These are phyloP conservation scores for Acanthoscelides obtectus DNA, from an alignment of 2,888 invertebrate genomes.

Conservation along the genomic window DNA sequence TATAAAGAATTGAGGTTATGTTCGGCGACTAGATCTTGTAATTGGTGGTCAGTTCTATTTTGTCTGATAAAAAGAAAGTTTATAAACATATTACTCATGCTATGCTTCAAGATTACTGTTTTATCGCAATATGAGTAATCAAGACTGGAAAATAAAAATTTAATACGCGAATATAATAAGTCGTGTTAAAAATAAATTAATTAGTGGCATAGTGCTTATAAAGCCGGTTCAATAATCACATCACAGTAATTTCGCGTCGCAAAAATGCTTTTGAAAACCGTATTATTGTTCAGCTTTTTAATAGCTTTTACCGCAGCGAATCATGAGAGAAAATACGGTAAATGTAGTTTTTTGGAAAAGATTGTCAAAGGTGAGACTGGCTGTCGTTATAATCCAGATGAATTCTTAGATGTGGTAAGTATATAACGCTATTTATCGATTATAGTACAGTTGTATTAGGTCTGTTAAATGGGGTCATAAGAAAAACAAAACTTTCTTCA, in stretches of 20 bases:
- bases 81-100: background rate
- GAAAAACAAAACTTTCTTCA: no score
- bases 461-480: no score
- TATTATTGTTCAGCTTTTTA: background rate
- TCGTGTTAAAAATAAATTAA: background rate
- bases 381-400: slow-evolving; percentile 24
- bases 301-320: background rate
- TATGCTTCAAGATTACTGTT: no score
- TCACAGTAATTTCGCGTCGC: no score
- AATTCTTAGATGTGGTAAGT: slow-evolving; percentile 27
- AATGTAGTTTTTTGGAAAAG: slow-evolving; percentile 6
- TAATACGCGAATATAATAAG: background rate
- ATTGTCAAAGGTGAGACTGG: background rate
- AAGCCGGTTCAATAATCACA: background rate
- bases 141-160: background rate
- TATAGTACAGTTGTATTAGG: no score
- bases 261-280: background rate
- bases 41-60: background rate
- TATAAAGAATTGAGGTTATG: slow-evolving; percentile 28
- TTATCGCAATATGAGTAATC: background rate
- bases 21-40: no score
- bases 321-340: background rate
- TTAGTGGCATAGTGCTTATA: background rate
- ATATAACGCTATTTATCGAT: no score
- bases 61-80: background rate